Percentiles rank a stretch among this genome's conserved stretches.
Evolutionary conservation across 2,888 invertebrate genomes (phyloP).

Genomic region (Lymantria dispar): DNA sequence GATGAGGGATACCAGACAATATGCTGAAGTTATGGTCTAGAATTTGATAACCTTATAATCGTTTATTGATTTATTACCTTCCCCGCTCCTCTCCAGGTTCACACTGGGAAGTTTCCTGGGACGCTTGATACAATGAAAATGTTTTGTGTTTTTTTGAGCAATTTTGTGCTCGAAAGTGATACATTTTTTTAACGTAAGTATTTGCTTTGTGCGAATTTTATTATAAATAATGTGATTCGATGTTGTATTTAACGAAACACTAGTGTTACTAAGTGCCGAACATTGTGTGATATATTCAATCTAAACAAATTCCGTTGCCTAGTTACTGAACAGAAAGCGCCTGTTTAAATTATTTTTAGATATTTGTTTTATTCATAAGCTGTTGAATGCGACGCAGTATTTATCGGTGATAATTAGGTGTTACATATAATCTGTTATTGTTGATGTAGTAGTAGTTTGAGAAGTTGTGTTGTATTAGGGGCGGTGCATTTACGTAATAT

Average conservation of each 20-base stretch:
- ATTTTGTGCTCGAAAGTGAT: background rate
- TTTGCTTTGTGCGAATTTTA: background rate
- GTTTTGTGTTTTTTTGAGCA: background rate
- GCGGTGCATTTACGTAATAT: background rate
- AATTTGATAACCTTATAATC: background rate
- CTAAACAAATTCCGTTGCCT: background rate
- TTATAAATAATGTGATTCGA: background rate
- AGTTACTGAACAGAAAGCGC: background rate
- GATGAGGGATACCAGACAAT: background rate
- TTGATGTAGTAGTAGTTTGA: background rate
- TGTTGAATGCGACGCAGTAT: background rate
- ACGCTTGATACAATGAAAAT: slow-evolving; percentile 1
- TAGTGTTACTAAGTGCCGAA: too few species aligned
- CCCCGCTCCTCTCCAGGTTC: background rate
- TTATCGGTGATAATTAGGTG: background rate
- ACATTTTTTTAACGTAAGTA: background rate
- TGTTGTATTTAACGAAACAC: too few species aligned
- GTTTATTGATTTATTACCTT: slow-evolving; percentile 5
- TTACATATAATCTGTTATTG: background rate
- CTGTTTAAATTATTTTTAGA: background rate
- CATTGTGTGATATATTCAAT: background rate
- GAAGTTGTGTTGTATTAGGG: background rate
- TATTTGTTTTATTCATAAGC: background rate
- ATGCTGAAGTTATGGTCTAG: background rate
- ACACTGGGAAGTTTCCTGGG: background rate